A percentile compares a stretch with the other conserved stretches of the same genome.
These are phyloP conservation scores for Acholoe squamosa DNA, from an alignment of 2,888 invertebrate species.

Conservation along the genomic window DNA sequence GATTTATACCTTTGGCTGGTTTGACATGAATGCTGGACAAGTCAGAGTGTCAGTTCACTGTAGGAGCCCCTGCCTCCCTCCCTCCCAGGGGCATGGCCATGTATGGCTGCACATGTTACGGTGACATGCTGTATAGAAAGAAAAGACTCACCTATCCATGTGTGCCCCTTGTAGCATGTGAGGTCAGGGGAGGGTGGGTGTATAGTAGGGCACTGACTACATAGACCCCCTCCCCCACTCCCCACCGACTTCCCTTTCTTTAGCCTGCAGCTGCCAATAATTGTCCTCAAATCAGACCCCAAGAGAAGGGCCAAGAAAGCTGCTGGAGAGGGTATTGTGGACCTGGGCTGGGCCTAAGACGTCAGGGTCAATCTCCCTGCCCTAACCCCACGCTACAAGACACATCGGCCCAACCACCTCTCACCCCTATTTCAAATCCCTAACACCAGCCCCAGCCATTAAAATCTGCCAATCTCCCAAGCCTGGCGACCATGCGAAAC, in stretches of 20 bases:
- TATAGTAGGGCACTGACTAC: not conserved
- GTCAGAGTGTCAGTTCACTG: not conserved
- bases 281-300: constrained; percentile 32
- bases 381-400: not conserved
- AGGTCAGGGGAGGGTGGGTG: constrained; percentile 21
- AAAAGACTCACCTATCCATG: not conserved
- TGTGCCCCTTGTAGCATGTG: constrained; percentile 9
- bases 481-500: constrained; percentile 42
- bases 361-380: not conserved
- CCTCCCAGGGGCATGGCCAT: not conserved
- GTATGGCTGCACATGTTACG: constrained; percentile 49
- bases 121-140: constrained; percentile 42
- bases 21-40: constrained; percentile 44
- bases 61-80: not conserved
- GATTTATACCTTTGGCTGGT: not conserved
- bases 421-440: not conserved
- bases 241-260: too few species aligned
- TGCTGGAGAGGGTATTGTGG: not conserved
- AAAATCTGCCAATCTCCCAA: not conserved
- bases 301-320: constrained; percentile 34
- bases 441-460: not conserved
- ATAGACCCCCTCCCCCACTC: not conserved
- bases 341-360: not conserved
- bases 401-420: not conserved
- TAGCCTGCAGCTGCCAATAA: constrained; percentile 55